Conservation (phyloP, 1,140 invertebrate genomes). For the Megalonaias nervosa region DNA sequence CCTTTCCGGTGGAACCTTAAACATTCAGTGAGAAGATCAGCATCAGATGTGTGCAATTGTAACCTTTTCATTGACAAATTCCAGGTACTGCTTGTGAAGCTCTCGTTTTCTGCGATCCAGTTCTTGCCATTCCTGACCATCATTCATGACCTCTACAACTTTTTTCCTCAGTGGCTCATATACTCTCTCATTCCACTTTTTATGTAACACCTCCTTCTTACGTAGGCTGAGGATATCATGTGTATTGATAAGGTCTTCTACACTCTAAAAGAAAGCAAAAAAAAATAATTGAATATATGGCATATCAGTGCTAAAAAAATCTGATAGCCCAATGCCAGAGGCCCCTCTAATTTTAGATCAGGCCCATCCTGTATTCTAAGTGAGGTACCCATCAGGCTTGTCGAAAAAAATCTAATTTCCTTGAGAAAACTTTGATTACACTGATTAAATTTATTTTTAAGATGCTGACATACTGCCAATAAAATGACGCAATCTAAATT, state of each 20-base stretch:
- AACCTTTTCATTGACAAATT: conserved; percentile 68
- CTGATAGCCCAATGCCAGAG: too few species aligned
- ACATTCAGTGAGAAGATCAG: conserved; percentile 1
- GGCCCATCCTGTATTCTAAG: too few species aligned
- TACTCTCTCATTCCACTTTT: conserved; percentile 66
- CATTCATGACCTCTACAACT: conserved; percentile 57
- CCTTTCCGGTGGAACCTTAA: background rate
- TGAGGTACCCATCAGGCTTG: too few species aligned
- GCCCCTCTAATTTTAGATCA: too few species aligned
- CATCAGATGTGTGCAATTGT: background rate
- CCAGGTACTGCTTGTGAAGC: conserved; percentile 65
- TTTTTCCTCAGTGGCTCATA: conserved; percentile 65
- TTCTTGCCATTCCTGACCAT: conserved; percentile 55
- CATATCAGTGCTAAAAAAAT: too few species aligned
- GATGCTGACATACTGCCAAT: too few species aligned
- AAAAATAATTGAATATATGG: too few species aligned
- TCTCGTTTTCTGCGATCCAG: conserved; percentile 59
- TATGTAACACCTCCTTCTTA: conserved; percentile 67
- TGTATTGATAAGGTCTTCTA: conserved; percentile 53
- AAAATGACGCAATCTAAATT: too few species aligned
- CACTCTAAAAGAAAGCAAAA: conserved; percentile 46
- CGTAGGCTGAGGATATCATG: conserved; percentile 59
- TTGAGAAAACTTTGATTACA: too few species aligned
- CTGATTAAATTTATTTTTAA: too few species aligned
- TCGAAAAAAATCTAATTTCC: too few species aligned